Evolutionary conservation across 2,888 invertebrate genomes (phyloP).

Genomic region (Nomada fucata): DNA sequence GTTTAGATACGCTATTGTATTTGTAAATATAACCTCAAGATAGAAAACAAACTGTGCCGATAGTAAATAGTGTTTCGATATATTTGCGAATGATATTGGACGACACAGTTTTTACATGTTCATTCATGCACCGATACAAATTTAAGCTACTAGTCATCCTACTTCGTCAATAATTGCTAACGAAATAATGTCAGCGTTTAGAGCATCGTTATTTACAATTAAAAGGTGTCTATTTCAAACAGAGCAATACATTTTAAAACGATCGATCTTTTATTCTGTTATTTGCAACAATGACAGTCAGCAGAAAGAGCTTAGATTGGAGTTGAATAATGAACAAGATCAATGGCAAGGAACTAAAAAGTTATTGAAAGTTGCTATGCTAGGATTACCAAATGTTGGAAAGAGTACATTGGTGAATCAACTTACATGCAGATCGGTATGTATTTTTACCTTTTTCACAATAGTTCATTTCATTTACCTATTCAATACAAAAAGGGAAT

Average conservation of each 20-base stretch:
- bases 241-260: slow-evolving; percentile 12
- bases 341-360: slow-evolving; percentile 36
- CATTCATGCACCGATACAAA: neutral
- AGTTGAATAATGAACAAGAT: neutral
- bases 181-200: neutral
- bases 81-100: neutral
- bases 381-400: slow-evolving; percentile 97
- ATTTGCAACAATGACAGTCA: neutral
- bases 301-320: neutral
- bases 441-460: slow-evolving; percentile 56
- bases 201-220: slow-evolving; percentile 23
- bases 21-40: neutral
- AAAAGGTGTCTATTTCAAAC: neutral
- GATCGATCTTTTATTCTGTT: slow-evolving; percentile 12
- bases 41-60: neutral
- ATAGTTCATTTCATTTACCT: neutral
- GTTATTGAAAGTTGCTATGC: slow-evolving; percentile 87
- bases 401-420: slow-evolving; percentile 97
- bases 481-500: neutral
- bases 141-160: slow-evolving; percentile 1
- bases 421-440: slow-evolving; percentile 91
- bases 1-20: neutral
- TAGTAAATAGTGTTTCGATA: neutral
- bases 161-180: neutral
- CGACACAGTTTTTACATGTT: neutral